A percentile compares a stretch with the other conserved stretches of the same genome.
Evolutionary conservation across 1,140 invertebrate species (phyloP).

Genomic region (Diploscapter pachys): DNA sequence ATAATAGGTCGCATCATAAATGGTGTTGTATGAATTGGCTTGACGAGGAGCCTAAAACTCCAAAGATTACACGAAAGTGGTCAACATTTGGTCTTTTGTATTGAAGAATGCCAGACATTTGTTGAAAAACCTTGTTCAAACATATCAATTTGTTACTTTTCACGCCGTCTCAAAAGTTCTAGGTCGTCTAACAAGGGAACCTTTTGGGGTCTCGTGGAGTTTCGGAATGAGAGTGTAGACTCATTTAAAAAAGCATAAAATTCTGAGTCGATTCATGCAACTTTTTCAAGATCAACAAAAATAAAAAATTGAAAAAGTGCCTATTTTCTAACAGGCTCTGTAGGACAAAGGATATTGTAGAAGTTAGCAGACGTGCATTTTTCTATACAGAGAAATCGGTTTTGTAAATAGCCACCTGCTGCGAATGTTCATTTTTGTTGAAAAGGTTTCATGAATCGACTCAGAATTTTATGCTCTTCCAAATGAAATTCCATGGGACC

Average conservation of each 20-base stretch:
- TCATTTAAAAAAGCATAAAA: no score
- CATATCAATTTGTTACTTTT: neutral
- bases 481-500: no score
- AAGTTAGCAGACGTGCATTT: neutral
- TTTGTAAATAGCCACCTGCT: no score
- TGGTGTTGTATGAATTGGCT: neutral
- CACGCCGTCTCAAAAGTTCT: neutral
- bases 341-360: no score
- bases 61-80: neutral
- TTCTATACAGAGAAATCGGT: neutral
- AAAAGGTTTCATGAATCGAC: neutral
- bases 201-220: no score
- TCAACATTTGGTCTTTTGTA: neutral
- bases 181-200: no score
- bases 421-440: neutral
- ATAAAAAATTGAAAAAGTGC: no score
- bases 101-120: neutral
- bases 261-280: no score
- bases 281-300: no score
- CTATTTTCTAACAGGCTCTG: no score
- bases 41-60: conserved; percentile 19
- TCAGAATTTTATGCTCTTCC: no score
- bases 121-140: neutral
- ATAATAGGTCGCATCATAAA: conserved; percentile 39
- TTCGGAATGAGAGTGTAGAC: no score